Evolutionary conservation across 2,888 invertebrate species (phyloP), one percentile per base, ranked within the genome.

Genomic region (Drosophila austrosaltans): DNA sequence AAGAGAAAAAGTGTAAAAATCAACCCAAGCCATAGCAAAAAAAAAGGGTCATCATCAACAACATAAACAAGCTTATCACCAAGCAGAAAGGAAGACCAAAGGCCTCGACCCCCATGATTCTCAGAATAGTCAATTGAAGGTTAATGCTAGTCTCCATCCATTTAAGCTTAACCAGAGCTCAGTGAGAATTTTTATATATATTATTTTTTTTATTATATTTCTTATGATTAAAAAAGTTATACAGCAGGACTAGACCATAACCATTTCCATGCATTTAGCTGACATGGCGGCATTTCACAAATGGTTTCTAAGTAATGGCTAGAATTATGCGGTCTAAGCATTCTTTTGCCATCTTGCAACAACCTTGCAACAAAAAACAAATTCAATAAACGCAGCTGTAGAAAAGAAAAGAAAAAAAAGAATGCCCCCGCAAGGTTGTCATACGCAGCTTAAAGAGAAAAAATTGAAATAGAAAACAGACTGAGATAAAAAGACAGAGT

Each of bases 41-140:
- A 32, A 32, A 48, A 48, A 48, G 25, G 48, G 48, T 48, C 48
- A 48, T 48, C 48, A 48, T 48, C 48, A 48, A 25, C 48, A 48
- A 79, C 79, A 82, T 72, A 78, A 89, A 81, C 76, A 82, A 79
- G 89, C 82, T 87, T 84, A 79, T 73, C 75, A 76, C 10, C 59
- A 54, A 58, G 39, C 42, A 25, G 25, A 48, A 25, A 48, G 20
- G 20, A 48, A 20, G 20, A 20, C 44, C 20, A 48, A 48, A 25
- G 48, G 22, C 48, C 25, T 25, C 22, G 48, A 8, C 22, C 48
- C 10, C 48, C 25, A 22, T 25, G 3, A 12, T 12, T 48, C 48
- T 48, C 12, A 12, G 39, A 72, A 65, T 71, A 62, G 63, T 71
- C 76, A 87, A 82, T 72, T 76, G 69, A 76, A 78, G 85, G 71